Base-by-base conservation (phyloP, 2,888 invertebrate species). In the Unio pictorum region DNA sequence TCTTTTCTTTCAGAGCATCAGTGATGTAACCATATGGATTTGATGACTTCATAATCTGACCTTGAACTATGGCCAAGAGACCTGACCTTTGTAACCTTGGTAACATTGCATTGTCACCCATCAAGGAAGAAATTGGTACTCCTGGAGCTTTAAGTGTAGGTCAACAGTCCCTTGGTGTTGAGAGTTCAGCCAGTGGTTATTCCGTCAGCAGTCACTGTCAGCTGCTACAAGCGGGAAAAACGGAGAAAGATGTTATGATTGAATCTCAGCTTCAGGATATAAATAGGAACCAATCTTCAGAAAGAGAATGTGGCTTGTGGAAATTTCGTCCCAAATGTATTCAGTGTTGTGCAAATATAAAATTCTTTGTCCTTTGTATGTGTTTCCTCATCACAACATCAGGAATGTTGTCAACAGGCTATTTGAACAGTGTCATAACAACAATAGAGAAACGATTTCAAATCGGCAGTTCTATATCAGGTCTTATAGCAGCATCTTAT, bases 381-480 rank as follows among this genome's bases (percentile, higher is more conserved):
- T 89, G 89, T 67, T 34, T 88, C 56, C 76, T 89, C 34, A 81
- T 88, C 20, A 84, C 85, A 63, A 84, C 89, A 64, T 84, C 88
- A 8, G 87, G 89, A 2, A 86, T 88, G 1, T 74, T 90, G 62
- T 85, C 88, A 11, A 87, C 89, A 0, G 90, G 90, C 11, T 90
- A 90, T 76, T 81, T 89, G 54, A 88, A 86, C 80, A 88, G 88
- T 67, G 97, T 98, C 91, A 97, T 98, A 90, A 97, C 97, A 81
- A 98, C 97, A 69, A 97, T 98, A 86, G 97, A 98, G 92, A 97
- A 97, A 91, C 94, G 97, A 62, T 92, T 92, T 78, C 96, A 97
- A 91, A 96, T 97, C 88, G 96, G 96, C 74, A 96, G 96, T 89
- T 95, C 95, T 89, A 94, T 96, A 80, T 96, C 96, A 66, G 97